Evolutionary conservation across 1,140 invertebrate genomes (phyloP), one percentile per base, ranked within the genome.

Genomic region (Belonocnema kinseyi): DNA sequence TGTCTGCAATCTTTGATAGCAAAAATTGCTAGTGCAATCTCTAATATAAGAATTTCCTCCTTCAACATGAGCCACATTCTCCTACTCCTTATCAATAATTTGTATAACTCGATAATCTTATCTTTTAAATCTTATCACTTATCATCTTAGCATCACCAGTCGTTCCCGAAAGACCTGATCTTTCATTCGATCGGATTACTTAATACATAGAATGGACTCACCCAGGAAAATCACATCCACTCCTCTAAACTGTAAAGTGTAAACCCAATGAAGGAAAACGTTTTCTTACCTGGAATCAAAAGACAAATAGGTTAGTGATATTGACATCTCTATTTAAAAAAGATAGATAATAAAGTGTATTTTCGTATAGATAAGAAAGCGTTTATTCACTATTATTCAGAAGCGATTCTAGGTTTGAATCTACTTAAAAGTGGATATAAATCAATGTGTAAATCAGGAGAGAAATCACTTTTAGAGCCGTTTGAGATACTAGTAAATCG

Each of bases 401-500:
- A 46, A 46, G 40, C 7, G 40, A 46, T 46, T 46, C 40, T 46
- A 46, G 40, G 40, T 46, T 17, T 17, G 53, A 17, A 54, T 17
- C 17, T 54, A 54, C 10, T 54, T 17, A 17, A 19, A 54, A 61
- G 21, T 10, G 56, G 13, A 61, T 61, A 61, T 61, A 61, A 61
- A 61, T 58, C 56, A 40, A 4, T 14, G 13, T 40, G 33, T 66
- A 66, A 66, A 66, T 66, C 61, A 46, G 26, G 12, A 13, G 26
- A 5, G 26, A 66, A 66, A 66, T 66, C 61, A 66, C 61, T 66
- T 66, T 66, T 40, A 66, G 61, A 40, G 13, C 26, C 40, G 61
- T 66, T 66, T 40, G n/a, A 66, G 61, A 66, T 66, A 66, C 33
- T 66, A 66, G 61, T 66, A 66, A 66, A 46, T 66, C 26, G 21